Evolutionary conservation across 2,888 invertebrate genomes (phyloP).

Genomic region (Petrolisthes cinctipes): DNA sequence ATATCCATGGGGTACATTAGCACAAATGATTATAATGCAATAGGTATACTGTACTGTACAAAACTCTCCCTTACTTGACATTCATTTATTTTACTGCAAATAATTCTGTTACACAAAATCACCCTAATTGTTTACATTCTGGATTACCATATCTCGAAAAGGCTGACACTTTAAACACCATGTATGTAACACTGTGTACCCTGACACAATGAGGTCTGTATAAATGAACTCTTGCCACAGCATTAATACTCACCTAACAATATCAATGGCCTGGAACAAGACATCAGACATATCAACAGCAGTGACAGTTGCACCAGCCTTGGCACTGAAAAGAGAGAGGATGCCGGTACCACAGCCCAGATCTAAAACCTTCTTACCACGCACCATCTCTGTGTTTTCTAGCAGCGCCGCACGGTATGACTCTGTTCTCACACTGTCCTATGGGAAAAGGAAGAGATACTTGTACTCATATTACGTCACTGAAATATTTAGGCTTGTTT

Average conservation of each 20-base stretch:
- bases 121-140: neutral
- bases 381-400: slow-evolving; percentile 66
- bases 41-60: neutral
- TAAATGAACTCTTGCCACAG: no score
- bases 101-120: neutral
- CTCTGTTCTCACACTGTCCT: slow-evolving; percentile 87
- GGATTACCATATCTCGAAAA: no score
- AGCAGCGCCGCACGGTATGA: slow-evolving; percentile 76
- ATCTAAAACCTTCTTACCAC: slow-evolving; percentile 90
- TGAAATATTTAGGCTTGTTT: no score
- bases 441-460: slow-evolving; percentile 65
- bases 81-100: neutral
- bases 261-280: slow-evolving; percentile 95
- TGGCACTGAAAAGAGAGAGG: slow-evolving; percentile 99
- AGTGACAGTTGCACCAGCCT: slow-evolving; percentile 96
- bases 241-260: slow-evolving; percentile 76
- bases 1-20: neutral
- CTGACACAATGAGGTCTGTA: no score
- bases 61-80: neutral
- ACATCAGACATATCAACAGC: slow-evolving; percentile 99
- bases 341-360: slow-evolving; percentile 99
- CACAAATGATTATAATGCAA: neutral
- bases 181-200: no score
- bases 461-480: no score
- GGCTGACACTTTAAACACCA: no score